Conservation (phyloP, 2,888 invertebrate genomes). For the Amiota minor region DNA sequence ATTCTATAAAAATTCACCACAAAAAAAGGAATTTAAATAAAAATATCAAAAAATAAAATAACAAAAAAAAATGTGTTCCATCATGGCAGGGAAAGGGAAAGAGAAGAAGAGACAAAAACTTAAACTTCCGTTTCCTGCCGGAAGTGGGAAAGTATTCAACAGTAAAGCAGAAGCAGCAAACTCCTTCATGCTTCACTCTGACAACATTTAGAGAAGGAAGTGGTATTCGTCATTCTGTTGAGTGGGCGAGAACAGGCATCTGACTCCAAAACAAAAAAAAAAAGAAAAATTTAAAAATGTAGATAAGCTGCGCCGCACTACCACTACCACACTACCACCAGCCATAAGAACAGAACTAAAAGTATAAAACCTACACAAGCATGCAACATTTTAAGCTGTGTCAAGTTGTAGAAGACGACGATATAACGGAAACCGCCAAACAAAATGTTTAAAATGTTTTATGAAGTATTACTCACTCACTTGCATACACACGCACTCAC, state of each 20-base stretch:
- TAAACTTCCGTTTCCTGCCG: constrained; percentile 66
- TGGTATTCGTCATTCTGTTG: neutral
- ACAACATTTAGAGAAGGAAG: neutral
- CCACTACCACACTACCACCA: no score
- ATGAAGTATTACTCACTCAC: neutral
- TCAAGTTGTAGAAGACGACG: neutral
- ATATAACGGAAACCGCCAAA: constrained; percentile 16
- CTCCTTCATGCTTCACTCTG: neutral
- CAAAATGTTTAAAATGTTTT: constrained; percentile 20
- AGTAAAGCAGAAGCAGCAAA: constrained; percentile 52
- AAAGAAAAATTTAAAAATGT: constrained; percentile 39
- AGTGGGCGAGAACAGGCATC: constrained; percentile 7
- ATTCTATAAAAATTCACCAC: no score
- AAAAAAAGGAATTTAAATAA: constrained; percentile 24
- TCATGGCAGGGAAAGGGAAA: no score
- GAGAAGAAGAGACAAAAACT: constrained; percentile 52
- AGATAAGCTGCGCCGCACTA: constrained; percentile 59
- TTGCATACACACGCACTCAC: no score
- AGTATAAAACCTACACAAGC: constrained; percentile 47
- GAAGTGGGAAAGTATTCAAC: constrained; percentile 67
- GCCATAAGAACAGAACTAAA: no score
- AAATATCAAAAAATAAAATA: constrained; percentile 57
- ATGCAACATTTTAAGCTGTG: constrained; percentile 54
- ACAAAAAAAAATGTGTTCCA: no score
- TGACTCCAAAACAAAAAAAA: neutral